phyloP scores from a whole-genome alignment of 2,888 invertebrate genomes.

The Miltochrista miniata region DNA sequence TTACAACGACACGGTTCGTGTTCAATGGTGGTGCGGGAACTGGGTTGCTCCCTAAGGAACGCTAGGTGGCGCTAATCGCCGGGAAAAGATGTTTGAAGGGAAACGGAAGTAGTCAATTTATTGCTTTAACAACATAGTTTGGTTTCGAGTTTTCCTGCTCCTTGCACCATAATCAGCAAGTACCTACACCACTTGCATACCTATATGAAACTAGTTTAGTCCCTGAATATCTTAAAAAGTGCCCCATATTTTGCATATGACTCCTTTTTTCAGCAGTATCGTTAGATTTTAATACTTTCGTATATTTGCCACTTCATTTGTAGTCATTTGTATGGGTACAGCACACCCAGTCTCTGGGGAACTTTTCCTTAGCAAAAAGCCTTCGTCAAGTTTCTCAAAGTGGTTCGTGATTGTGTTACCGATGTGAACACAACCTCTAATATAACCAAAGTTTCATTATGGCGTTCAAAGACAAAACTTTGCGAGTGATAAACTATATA shows the following conservation, averaged over 20 bases:
- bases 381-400: conserved; percentile 78
- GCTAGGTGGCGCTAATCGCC: too few species aligned
- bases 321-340: conserved; percentile 74
- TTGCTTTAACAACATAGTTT: too few species aligned
- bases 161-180: too few species aligned
- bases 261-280: conserved; percentile 26
- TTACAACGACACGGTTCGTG: too few species aligned
- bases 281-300: conserved; percentile 52
- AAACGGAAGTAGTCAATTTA: too few species aligned
- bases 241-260: conserved; percentile 15
- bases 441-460: conserved; percentile 45
- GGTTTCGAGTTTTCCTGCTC: too few species aligned
- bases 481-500: conserved; percentile 16
- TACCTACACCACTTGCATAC: too few species aligned
- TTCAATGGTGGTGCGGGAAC: too few species aligned
- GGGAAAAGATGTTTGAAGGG: too few species aligned
- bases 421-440: conserved; percentile 51
- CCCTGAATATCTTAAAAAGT: conserved; percentile 4
- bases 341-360: conserved; percentile 54
- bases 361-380: conserved; percentile 73
- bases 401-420: conserved; percentile 74
- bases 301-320: conserved; percentile 55
- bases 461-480: conserved; percentile 34
- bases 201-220: too few species aligned
- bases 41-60: too few species aligned